Percentiles rank a stretch among this genome's conserved stretches.
Conservation (phyloP, 2,888 invertebrate genomes). For the Amblyteles armatorius region DNA sequence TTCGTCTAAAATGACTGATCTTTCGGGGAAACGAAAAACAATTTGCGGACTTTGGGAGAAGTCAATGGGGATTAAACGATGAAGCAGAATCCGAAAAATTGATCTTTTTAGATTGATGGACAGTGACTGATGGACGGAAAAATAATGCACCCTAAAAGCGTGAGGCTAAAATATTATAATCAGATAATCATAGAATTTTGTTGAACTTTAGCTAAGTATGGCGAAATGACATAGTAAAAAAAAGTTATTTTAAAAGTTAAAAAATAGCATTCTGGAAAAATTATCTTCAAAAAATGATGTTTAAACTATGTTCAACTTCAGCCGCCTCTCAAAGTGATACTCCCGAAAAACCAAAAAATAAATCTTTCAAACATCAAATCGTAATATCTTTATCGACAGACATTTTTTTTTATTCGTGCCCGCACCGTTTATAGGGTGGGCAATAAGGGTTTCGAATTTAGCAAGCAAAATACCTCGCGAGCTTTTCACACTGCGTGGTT, state of each 20-base stretch:
- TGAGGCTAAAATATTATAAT: too few species aligned
- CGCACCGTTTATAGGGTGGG: neutral
- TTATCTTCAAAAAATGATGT: neutral
- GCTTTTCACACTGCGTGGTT: slow-evolving; percentile 54
- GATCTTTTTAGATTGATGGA: neutral
- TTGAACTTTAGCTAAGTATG: too few species aligned
- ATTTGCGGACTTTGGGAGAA: neutral
- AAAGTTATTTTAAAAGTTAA: too few species aligned
- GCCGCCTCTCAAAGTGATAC: neutral
- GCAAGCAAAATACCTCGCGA: slow-evolving; percentile 16
- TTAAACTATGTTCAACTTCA: neutral
- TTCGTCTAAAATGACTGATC: neutral
- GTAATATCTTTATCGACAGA: slow-evolving; percentile 16
- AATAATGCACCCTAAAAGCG: neutral
- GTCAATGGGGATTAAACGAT: neutral
- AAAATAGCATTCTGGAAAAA: neutral
- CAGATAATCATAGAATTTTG: too few species aligned
- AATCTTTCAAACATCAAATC: slow-evolving; percentile 8
- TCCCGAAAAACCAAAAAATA: neutral
- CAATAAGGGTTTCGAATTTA: slow-evolving; percentile 45
- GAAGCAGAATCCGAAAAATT: neutral
- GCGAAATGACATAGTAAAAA: too few species aligned
- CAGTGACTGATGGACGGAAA: too few species aligned
- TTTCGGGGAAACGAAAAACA: neutral
- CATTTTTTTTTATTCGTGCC: slow-evolving; percentile 20